phyloP scores from a whole-genome alignment of 1,140 invertebrate genomes.

The Drosophila repletoides region DNA sequence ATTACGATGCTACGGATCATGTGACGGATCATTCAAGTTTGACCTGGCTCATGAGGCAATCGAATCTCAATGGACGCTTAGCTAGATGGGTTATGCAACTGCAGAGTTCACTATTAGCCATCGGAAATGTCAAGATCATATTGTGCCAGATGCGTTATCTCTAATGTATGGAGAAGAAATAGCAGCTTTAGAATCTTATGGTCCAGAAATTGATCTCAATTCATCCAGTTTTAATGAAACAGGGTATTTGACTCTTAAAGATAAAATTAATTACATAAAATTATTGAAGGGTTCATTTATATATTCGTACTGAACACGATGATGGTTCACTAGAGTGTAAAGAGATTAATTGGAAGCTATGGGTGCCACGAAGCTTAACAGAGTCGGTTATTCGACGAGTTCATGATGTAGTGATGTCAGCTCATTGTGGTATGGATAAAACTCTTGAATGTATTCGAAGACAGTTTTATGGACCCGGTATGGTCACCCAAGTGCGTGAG shows the following conservation, averaged over 20 bases:
- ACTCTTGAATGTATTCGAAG: too few relatives aligned
- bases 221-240: too few relatives aligned
- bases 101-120: background rate
- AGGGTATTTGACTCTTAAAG: too few relatives aligned
- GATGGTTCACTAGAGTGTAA: background rate
- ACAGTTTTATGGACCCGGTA: background rate
- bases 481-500: background rate
- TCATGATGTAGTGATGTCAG: background rate
- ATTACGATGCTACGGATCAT: background rate
- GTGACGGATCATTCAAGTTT: background rate
- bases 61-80: too few relatives aligned
- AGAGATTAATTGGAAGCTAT: background rate
- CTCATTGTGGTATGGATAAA: background rate
- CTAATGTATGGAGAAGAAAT: background rate
- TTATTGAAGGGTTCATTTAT: background rate
- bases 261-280: background rate
- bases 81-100: background rate
- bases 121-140: background rate
- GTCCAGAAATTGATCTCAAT: too few relatives aligned
- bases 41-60: too few relatives aligned
- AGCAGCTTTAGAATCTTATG: background rate
- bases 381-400: background rate
- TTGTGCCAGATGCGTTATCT: background rate
- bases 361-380: background rate
- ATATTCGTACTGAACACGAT: background rate